A percentile compares a stretch with the other conserved stretches of the same genome.
Evolutionary conservation across 2,888 invertebrate genomes (phyloP).

Genomic region (Miltochrista miniata): DNA sequence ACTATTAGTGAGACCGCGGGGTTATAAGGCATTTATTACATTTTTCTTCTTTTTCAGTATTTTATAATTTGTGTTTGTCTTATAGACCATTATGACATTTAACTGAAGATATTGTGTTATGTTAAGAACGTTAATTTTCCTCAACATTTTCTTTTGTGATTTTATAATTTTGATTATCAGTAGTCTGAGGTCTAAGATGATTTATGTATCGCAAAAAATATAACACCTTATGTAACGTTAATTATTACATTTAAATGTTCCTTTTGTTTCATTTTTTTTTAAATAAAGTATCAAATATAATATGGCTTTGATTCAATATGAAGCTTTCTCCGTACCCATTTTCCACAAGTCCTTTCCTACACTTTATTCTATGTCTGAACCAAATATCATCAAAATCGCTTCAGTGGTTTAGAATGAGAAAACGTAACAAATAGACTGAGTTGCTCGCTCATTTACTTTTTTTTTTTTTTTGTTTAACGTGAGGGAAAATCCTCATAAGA

Average conservation of each 20-base stretch:
- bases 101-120: neutral
- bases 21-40: conserved; percentile 55
- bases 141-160: neutral
- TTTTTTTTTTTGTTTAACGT: too few species aligned
- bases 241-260: conserved; percentile 44
- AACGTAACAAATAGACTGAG: too few species aligned
- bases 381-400: too few species aligned
- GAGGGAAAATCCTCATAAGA: too few species aligned
- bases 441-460: too few species aligned
- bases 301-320: neutral
- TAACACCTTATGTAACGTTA: conserved; percentile 29
- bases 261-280: conserved; percentile 46
- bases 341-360: too few species aligned
- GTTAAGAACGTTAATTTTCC: neutral
- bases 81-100: conserved; percentile 16
- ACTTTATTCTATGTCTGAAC: too few species aligned
- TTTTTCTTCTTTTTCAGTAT: conserved; percentile 32
- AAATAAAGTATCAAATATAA: conserved; percentile 38
- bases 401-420: too few species aligned
- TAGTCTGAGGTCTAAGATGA: conserved; percentile 18
- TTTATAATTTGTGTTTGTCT: conserved; percentile 22
- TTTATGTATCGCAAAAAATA: conserved; percentile 6
- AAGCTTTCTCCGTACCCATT: neutral
- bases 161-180: neutral
- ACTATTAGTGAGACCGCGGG: conserved; percentile 26